phyloP scores from a whole-genome alignment of 2,113 vertebrate genomes.

The Bubo scandiacus region DNA sequence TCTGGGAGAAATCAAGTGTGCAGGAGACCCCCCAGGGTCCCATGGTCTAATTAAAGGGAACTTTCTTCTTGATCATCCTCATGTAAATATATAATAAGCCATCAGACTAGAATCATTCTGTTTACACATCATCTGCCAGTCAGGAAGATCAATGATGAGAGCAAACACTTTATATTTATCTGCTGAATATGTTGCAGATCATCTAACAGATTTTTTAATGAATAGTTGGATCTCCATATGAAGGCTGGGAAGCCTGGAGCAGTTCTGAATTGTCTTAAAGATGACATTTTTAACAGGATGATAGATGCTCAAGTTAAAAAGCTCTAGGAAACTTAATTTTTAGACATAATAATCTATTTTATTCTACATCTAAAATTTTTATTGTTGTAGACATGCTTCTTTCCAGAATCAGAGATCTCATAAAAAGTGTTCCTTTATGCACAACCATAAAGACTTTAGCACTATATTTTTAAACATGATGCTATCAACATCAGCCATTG shows the following conservation, averaged over 20 bases:
- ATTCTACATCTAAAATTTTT: neutral
- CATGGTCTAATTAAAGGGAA: slow-evolving; percentile 35
- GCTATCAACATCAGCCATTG: neutral
- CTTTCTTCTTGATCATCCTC: slow-evolving; percentile 28
- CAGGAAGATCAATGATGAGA: slow-evolving; percentile 15
- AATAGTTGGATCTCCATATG: neutral
- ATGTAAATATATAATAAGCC: slow-evolving; percentile 20
- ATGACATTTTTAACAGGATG: neutral
- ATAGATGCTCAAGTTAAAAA: neutral
- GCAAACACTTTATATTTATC: slow-evolving; percentile 16
- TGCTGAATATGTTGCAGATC: slow-evolving; percentile 19
- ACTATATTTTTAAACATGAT: neutral
- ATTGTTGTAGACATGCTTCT: neutral
- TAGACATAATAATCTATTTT: neutral
- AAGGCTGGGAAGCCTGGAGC: neutral
- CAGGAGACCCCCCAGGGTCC: neutral
- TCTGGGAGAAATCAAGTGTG: slow-evolving; percentile 19
- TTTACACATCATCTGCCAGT: slow-evolving; percentile 27
- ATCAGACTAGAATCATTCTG: slow-evolving; percentile 15
- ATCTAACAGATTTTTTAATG: slow-evolving; percentile 38
- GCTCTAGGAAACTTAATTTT: neutral
- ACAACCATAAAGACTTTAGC: neutral
- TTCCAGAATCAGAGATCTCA: neutral
- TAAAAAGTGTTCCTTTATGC: neutral
- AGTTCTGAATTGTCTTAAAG: slow-evolving; percentile 18